A percentile compares a stretch with the other conserved stretches of the same genome.
Evolutionary conservation across 1,140 invertebrate genomes (phyloP).

Genomic region (Condylostylus longicornis): DNA sequence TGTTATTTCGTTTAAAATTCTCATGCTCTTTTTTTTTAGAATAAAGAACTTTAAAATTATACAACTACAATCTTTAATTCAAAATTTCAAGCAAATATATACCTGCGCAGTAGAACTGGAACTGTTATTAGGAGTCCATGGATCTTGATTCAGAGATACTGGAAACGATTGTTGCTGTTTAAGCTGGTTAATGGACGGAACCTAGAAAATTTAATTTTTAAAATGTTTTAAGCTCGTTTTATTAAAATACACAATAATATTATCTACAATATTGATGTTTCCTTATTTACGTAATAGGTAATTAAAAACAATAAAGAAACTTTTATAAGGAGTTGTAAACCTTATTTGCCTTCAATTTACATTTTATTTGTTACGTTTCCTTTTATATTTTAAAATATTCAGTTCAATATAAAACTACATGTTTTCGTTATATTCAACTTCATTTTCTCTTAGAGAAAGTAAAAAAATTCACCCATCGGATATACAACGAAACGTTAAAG

Average conservation of each 20-base stretch:
- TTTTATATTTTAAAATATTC: no score
- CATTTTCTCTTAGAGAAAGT: no score
- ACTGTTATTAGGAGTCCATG: conserved; percentile 30
- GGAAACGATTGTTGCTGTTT: conserved; percentile 35
- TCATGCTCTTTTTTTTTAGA: no score
- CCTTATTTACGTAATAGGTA: background rate
- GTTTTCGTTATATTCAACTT: no score
- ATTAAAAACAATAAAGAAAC: conserved; percentile 1
- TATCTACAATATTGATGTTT: background rate
- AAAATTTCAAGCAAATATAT: no score
- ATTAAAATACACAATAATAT: background rate
- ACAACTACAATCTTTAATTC: no score
- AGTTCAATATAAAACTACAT: no score
- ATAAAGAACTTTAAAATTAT: no score
- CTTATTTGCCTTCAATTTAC: background rate
- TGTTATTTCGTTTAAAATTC: no score
- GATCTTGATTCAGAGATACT: conserved; percentile 30
- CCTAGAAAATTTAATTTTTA: conserved; percentile 10
- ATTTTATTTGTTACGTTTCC: no score
- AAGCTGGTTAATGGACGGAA: conserved; percentile 39
- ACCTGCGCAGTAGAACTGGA: conserved; percentile 16
- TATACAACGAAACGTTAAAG: no score
- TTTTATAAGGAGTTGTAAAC: background rate
- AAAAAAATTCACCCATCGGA: no score
- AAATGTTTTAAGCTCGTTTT: background rate